Evolutionary conservation across 1,140 invertebrate genomes (phyloP).

Genomic region (Eupeodes corollae): DNA sequence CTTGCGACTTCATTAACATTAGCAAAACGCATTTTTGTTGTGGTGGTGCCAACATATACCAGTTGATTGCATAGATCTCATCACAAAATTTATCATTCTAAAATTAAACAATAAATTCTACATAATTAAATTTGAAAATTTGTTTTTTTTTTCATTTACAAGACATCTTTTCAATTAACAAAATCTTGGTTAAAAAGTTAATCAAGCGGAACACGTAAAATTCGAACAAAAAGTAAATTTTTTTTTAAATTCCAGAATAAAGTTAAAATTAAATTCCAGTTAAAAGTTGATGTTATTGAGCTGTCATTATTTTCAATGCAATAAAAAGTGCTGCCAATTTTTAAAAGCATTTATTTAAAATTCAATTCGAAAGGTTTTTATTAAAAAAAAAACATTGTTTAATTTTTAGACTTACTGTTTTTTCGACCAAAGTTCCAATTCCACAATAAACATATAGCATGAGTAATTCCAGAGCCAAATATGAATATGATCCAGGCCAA

Average conservation of each 20-base stretch:
- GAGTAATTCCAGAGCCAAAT: conserved; percentile 5
- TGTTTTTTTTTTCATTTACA: no score
- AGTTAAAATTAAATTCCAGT: no score
- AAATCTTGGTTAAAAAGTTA: neutral
- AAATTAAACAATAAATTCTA: neutral
- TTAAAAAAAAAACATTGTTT: no score
- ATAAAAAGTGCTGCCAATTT: no score
- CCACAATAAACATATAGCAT: conserved; percentile 17
- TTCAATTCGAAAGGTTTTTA: no score
- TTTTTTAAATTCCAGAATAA: no score
- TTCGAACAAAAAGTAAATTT: neutral
- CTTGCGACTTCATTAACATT: conserved; percentile 15
- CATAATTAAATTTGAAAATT: no score
- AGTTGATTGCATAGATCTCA: conserved; percentile 17
- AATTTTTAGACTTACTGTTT: conserved; percentile 14
- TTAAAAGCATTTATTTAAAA: no score
- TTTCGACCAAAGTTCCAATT: conserved; percentile 14
- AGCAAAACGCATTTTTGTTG: conserved; percentile 12
- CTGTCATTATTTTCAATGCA: no score
- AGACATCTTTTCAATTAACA: no score
- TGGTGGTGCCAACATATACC: conserved; percentile 9
- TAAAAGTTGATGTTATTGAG: no score
- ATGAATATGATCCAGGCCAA: conserved; percentile 13
- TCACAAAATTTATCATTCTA: conserved; percentile 10
- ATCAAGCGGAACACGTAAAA: neutral